Conservation (phyloP, 2,888 invertebrate genomes). For the Meteorus colon region DNA sequence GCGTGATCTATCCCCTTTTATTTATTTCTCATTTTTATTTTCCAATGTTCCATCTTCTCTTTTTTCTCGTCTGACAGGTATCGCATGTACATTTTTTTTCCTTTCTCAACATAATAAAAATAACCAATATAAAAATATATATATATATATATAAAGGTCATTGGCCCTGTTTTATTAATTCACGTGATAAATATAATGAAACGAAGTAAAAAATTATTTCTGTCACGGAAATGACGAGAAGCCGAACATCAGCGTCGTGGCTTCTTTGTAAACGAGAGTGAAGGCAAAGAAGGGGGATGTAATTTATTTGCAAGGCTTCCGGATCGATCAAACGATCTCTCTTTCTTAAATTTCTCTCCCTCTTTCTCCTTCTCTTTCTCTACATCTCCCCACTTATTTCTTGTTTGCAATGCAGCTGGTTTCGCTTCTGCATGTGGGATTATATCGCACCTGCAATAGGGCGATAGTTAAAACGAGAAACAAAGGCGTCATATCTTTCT, state of each 20-base stretch:
- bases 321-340: conserved; percentile 30
- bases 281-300: conserved; percentile 1
- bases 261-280: conserved; percentile 6
- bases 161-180: neutral
- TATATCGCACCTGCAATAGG: neutral
- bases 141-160: neutral
- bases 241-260: conserved; percentile 5
- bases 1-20: conserved; percentile 61
- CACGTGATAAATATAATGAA: neutral
- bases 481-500: conserved; percentile 21
- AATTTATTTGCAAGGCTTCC: conserved; percentile 25
- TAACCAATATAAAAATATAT: neutral
- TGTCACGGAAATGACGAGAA: conserved; percentile 12
- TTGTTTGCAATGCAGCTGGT: neutral
- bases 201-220: neutral
- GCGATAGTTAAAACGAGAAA: conserved; percentile 1
- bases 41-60: neutral
- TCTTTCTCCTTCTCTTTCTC: neutral
- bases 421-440: neutral
- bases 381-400: neutral
- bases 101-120: neutral
- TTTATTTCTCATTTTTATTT: conserved; percentile 11
- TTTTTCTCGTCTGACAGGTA: neutral
- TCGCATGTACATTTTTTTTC: neutral
- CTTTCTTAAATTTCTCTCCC: neutral